phyloP scores from a whole-genome alignment of 2,113 vertebrate genomes.

The Bungarus multicinctus region DNA sequence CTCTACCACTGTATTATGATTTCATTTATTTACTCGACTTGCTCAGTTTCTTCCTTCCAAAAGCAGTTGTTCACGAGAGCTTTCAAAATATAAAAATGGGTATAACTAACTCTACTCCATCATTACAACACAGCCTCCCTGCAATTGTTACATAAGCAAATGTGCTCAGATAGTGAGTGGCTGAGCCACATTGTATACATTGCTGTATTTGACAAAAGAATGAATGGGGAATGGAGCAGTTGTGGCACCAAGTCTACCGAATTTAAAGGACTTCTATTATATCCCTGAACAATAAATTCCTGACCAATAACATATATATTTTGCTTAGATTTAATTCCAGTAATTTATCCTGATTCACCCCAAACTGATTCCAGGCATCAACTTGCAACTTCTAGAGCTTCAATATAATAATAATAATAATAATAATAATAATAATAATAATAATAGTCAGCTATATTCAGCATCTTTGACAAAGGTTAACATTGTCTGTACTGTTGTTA shows the following conservation, averaged over 20 bases:
- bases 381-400: neutral
- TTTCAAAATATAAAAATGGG: neutral
- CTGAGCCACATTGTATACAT: neutral
- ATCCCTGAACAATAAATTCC: neutral
- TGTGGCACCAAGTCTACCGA: neutral
- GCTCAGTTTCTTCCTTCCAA: neutral
- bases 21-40: neutral
- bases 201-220: neutral
- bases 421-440: no score
- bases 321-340: neutral
- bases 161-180: neutral
- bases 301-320: neutral
- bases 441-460: neutral
- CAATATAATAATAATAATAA: neutral
- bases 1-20: neutral
- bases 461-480: neutral
- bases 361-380: neutral
- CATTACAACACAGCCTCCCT: neutral
- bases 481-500: neutral
- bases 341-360: neutral
- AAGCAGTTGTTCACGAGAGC: neutral
- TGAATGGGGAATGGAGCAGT: neutral
- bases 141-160: neutral
- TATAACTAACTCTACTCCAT: neutral
- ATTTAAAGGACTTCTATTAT: neutral